Evolutionary conservation across 2,797 vertebrate species (phyloP), one percentile per base, ranked within the genome.

Genomic region (Spatula versicolor): DNA sequence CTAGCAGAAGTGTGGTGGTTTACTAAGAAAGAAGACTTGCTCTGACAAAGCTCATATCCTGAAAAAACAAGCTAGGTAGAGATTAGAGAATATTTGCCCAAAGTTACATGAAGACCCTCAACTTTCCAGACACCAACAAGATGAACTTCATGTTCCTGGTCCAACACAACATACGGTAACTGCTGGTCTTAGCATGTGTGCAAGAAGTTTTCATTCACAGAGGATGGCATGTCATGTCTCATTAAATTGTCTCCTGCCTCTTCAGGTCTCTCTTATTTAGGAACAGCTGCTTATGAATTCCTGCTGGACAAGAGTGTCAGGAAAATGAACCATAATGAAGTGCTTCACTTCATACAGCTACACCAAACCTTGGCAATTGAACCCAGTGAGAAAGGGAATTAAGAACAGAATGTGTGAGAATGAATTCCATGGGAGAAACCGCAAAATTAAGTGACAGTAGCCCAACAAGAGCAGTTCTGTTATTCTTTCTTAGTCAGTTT

Each of bases 261-360:
- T 60, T 43, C 28, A 83, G 28, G 45, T 80, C 64, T 91, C 39
- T 13, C 8, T 50, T 63, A 39, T 3, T 48, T 16, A 75, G 33
- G 15, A 74, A 78, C 48, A 83, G 75, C 64, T 92, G 79, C 50
- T 86, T 41, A 39, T n/a, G 50, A 75, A 26, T 37, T 45, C 52
- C 71, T 50, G 35, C 9, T 77, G 31, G 26, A 67, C 28, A n/a
- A 78, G 39, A 77, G 50, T 45, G 56, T 39, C 22, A 78, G 33
- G 18, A 73, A 25, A 86, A 56, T 4, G n/a, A 62, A 82, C 25
- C 3, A 52, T 23, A 86, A 83, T 2, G 1, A 72, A 54, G 43
- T 14, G 6, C 5, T 46, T 9, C 37, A 30, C 30, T 56, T 71
- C 2, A 4, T 31, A 83, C 7, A 0, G 1, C 21, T 35, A 59